These are phyloP conservation scores for Macropus fuliginosus DNA, from an alignment of 2,797 vertebrate genomes.

Conservation along the genomic window DNA sequence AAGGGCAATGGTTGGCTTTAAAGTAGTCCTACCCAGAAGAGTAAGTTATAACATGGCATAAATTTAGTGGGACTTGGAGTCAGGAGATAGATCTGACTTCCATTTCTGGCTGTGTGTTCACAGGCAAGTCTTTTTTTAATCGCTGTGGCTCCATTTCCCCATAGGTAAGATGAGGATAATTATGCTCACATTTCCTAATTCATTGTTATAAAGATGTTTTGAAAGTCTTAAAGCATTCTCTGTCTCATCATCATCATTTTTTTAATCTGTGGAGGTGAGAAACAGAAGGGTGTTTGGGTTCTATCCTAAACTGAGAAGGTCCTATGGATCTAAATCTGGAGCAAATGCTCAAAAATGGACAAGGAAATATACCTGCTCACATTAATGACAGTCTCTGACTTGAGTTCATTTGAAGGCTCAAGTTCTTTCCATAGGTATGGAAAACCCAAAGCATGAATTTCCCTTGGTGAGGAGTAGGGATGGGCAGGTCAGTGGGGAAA, in stretches of 20 bases:
- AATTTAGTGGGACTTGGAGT: not conserved
- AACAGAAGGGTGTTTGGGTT: not conserved
- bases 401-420: not conserved
- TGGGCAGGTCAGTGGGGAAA: not conserved
- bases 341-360: not conserved
- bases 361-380: conserved; percentile 5
- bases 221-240: too few species aligned
- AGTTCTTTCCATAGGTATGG: not conserved
- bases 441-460: not conserved
- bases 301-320: not conserved
- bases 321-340: not conserved
- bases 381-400: accelerated
- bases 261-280: not conserved
- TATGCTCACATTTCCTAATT: not conserved
- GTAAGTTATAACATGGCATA: not conserved
- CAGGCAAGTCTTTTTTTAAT: not conserved
- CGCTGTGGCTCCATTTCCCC: not conserved
- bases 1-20: not conserved
- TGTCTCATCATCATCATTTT: too few species aligned
- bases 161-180: not conserved
- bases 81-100: not conserved
- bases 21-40: not conserved
- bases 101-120: not conserved
- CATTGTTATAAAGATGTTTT: not conserved
- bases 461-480: not conserved